Evolutionary conservation across 2,797 vertebrate genomes (phyloP).

Genomic region (Thunnus albacares): DNA sequence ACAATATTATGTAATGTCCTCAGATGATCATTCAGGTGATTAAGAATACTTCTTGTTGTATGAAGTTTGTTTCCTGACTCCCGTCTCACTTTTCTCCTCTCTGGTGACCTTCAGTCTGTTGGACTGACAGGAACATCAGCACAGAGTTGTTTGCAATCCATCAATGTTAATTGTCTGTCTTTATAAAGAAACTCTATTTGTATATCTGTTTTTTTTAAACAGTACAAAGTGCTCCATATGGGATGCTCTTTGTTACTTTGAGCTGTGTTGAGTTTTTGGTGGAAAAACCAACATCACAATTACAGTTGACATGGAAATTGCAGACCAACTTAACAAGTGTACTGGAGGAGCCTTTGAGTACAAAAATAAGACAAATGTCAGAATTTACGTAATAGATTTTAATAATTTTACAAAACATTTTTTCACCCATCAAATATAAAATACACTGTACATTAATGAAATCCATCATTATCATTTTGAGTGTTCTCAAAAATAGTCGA

Average conservation of each 20-base stretch:
- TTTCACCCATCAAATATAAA: constrained; percentile 70
- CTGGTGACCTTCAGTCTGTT: not conserved
- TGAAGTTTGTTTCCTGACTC: not conserved
- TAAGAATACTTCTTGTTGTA: not conserved
- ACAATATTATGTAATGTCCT: not conserved
- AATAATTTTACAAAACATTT: constrained; percentile 74
- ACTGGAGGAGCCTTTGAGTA: not conserved
- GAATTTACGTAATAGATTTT: constrained; percentile 64
- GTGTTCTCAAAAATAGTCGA: constrained; percentile 72
- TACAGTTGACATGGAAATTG: not conserved
- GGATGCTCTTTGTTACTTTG: not conserved
- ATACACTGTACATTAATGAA: constrained; percentile 70
- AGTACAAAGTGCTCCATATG: not conserved
- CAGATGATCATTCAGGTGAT: not conserved
- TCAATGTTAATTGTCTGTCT: not conserved
- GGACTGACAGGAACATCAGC: no score
- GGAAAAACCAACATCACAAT: not conserved
- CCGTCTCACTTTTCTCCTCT: not conserved
- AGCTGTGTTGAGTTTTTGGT: not conserved
- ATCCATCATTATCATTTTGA: constrained; percentile 60
- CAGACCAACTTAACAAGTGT: not conserved
- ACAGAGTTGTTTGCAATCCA: not conserved
- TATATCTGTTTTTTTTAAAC: not conserved
- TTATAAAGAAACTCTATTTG: not conserved
- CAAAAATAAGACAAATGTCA: constrained; percentile 26